Evolutionary conservation across 1,140 invertebrate species (phyloP), one percentile per base, ranked within the genome.

Genomic region (Drosophila leontia): DNA sequence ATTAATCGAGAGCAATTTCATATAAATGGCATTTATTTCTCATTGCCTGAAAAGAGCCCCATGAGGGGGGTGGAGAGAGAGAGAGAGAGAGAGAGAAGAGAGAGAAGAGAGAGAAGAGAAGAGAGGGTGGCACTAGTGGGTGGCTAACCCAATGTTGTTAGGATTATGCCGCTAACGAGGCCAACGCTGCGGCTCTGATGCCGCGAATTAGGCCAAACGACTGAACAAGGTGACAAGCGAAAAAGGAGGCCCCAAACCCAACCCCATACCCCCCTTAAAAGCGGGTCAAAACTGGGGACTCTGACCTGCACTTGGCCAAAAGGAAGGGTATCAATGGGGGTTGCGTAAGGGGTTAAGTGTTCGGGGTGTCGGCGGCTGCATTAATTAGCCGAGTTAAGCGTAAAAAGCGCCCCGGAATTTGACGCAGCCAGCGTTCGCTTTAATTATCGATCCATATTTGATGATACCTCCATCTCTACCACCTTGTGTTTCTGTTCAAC

Each of bases 141-240:
- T 34, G 41, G 34, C n/a, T 61, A 41, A 23, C n/a, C 17, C 32
- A 39, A 47, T 68, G 65, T 35, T 80, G 78, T 86, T 75, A 57
- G 82, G 78, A 86, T 85, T 85, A 85, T 70, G 65, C 64, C 77
- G 75, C 82, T 87, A 85, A 85, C 82, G 82, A 86, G 82, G 79
- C 60, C 78, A 79, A 78, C 56, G 63, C 61, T 65, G 67, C 56
- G 50, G 70, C 59, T 75, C 60, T 75, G 63, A 64, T 68, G 34
- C 61, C 61, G 63, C 45, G 76, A 86, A 86, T 86, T 86, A 77
- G 84, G 80, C 80, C 83, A 87, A 53, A 48, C 56, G 41, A 48
- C 47, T 41, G 58, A 63, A 56, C 50, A 63, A 56, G 58, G 50
- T 63, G 69, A 50, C 53, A 53, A 56, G 35, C 61, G 35, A 8